phyloP scores from a whole-genome alignment of 2,888 invertebrate genomes.

The Diloba caeruleocephala region DNA sequence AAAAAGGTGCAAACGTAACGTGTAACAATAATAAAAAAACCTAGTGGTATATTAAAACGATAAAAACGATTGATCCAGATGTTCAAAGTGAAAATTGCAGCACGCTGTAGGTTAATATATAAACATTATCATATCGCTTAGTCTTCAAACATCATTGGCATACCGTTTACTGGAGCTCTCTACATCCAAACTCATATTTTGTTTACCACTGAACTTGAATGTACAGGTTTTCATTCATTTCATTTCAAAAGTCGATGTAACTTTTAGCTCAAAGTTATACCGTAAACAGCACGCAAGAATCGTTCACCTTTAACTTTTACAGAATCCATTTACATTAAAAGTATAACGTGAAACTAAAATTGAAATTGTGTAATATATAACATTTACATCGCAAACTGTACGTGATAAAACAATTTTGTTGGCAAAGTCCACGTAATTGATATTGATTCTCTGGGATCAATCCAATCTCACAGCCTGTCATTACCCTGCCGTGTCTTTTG shows the following conservation, averaged over 20 bases:
- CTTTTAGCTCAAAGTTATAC: constrained; percentile 34
- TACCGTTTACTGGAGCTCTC: no score
- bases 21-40: no score
- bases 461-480: constrained; percentile 76
- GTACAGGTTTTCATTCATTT: constrained; percentile 33
- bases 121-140: no score
- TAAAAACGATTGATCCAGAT: no score
- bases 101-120: no score
- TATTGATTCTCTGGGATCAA: constrained; percentile 71
- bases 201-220: constrained; percentile 23
- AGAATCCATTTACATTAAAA: constrained; percentile 50
- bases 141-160: no score
- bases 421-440: constrained; percentile 61
- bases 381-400: constrained; percentile 66
- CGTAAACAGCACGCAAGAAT: constrained; percentile 46
- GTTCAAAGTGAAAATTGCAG: no score
- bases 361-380: constrained; percentile 68
- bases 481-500: constrained; percentile 83
- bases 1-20: no score
- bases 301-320: constrained; percentile 59
- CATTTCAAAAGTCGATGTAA: no score
- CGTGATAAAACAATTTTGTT: constrained; percentile 70
- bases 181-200: no score
- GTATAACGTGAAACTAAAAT: constrained; percentile 56
- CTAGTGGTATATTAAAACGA: no score